Evolutionary conservation across 2,113 vertebrate species (phyloP).

Genomic region (Poecile atricapillus): DNA sequence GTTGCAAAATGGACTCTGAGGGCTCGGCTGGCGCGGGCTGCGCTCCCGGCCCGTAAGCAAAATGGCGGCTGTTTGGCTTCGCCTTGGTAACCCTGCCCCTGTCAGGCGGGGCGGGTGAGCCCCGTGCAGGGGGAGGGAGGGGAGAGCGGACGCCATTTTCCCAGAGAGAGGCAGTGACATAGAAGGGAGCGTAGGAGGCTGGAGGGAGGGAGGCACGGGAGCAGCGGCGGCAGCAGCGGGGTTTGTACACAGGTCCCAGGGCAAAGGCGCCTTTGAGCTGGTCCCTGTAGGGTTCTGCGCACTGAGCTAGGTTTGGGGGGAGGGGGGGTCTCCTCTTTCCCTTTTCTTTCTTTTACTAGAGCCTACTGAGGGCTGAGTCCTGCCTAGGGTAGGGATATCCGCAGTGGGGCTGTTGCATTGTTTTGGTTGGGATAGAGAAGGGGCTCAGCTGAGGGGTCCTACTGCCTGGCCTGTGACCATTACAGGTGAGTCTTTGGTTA

Average conservation of each 20-base stretch:
- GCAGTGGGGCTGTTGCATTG: constrained; percentile 86
- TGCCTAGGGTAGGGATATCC: constrained; percentile 69
- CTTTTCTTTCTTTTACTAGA: neutral
- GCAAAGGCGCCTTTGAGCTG: constrained; percentile 15
- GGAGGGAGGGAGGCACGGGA: constrained; percentile 68
- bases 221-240: constrained; percentile 54
- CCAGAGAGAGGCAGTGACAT: constrained; percentile 80
- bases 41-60: constrained; percentile 72
- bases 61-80: constrained; percentile 73
- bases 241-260: constrained; percentile 67
- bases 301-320: constrained; percentile 4
- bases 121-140: constrained; percentile 73
- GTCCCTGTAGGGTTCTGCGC: neutral
- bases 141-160: constrained; percentile 79
- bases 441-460: constrained; percentile 68
- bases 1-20: constrained; percentile 49
- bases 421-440: constrained; percentile 78
- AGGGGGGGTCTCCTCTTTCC: constrained; percentile 35
- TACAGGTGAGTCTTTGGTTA: constrained; percentile 83
- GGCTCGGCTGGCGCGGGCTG: neutral
- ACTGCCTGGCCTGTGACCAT: constrained; percentile 85
- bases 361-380: constrained; percentile 3
- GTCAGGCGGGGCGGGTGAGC: constrained; percentile 75
- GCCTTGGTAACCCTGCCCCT: constrained; percentile 78
- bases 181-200: constrained; percentile 76